Percentiles rank a stretch among this genome's conserved stretches.
Evolutionary conservation across 1,140 invertebrate species (phyloP).

Genomic region (Lucilia sericata): DNA sequence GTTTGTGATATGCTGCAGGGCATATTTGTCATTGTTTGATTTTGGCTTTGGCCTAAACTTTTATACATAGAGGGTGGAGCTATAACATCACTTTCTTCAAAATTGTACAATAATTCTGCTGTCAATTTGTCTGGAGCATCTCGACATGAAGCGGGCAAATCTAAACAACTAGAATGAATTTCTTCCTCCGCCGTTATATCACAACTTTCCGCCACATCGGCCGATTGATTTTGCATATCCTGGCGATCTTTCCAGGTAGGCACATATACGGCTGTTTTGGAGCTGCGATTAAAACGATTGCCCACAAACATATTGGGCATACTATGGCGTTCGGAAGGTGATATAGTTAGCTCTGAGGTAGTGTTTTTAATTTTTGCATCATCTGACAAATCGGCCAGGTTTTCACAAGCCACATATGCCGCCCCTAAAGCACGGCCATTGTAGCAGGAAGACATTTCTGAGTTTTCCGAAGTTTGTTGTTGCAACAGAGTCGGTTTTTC

Average conservation of each 20-base stretch:
- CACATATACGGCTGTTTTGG: constrained; percentile 71
- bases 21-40: background rate
- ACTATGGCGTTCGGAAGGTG: constrained; percentile 64
- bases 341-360: constrained; percentile 37
- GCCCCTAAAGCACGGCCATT: constrained; percentile 68
- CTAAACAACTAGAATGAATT: constrained; percentile 71
- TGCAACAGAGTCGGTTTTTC: background rate
- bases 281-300: constrained; percentile 71
- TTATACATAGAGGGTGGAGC: constrained; percentile 46
- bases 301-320: constrained; percentile 72
- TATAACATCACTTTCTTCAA: constrained; percentile 49
- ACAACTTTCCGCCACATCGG: constrained; percentile 50
- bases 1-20: constrained; percentile 52
- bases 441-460: constrained; percentile 72
- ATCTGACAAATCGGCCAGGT: constrained; percentile 74
- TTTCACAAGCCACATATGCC: constrained; percentile 74
- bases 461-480: constrained; percentile 69
- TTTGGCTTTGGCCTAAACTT: background rate
- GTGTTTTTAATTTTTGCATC: constrained; percentile 55
- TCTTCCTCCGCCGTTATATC: constrained; percentile 49
- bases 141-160: constrained; percentile 68
- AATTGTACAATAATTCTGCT: constrained; percentile 70
- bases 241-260: constrained; percentile 69
- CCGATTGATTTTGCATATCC: constrained; percentile 59
- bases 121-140: constrained; percentile 69